Conservation (phyloP, 2,888 invertebrate species). For the Mayetiola destructor region DNA sequence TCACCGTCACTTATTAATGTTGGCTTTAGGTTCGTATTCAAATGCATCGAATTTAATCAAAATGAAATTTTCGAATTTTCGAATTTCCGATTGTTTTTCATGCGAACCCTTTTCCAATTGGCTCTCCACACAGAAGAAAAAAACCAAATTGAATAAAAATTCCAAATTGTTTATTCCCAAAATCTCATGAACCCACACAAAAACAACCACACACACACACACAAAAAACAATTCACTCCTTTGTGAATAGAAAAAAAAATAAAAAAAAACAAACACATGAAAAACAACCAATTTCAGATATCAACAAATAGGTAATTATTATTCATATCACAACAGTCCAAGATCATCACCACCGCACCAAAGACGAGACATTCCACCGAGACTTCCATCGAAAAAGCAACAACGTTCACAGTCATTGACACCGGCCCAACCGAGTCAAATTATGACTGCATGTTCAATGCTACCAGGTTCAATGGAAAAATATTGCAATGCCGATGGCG, state of each 20-base stretch:
- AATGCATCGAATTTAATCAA: too few relatives aligned
- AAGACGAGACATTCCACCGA: conserved; percentile 37
- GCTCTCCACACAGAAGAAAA: too few relatives aligned
- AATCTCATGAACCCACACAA: not conserved
- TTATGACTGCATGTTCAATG: not conserved
- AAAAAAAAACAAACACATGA: not conserved
- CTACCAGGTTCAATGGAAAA: conserved; percentile 36
- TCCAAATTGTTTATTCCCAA: not conserved
- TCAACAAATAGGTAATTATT: conserved; percentile 20
- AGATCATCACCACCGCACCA: conserved; percentile 43
- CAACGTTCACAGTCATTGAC: conserved; percentile 70
- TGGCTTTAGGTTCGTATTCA: conserved; percentile 24
- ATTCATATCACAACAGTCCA: conserved; percentile 35
- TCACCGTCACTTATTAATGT: conserved; percentile 35
- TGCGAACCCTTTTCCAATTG: not conserved
- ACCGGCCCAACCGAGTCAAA: conserved; percentile 37
- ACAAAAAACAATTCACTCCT: not conserved
- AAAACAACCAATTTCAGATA: conserved; percentile 5
- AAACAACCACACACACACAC: not conserved
- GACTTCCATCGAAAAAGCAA: conserved; percentile 45
- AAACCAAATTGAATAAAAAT: not conserved
- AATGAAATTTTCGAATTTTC: too few relatives aligned
- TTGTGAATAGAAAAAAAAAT: not conserved
- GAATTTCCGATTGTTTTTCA: not conserved
- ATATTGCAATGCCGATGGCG: conserved; percentile 55